Conservation (phyloP, 2,888 invertebrate genomes). For the Microctonus hyperodae region DNA sequence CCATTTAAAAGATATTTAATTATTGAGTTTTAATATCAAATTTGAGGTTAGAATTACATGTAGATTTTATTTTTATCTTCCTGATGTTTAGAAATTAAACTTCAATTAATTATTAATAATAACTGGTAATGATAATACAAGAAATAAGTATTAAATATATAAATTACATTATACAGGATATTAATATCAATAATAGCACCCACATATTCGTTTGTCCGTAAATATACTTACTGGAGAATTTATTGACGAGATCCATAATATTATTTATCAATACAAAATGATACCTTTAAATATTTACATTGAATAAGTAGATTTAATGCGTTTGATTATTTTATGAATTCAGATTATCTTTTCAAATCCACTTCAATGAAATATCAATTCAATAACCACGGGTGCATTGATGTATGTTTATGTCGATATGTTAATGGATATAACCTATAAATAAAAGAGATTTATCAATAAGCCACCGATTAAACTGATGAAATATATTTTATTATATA, state of each 20-base stretch:
- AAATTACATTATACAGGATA: too few relatives aligned
- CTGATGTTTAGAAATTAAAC: too few relatives aligned
- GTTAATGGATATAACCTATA: conserved; percentile 1
- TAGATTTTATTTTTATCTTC: too few relatives aligned
- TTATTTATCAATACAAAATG: background rate
- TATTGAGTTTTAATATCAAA: too few relatives aligned
- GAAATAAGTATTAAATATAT: too few relatives aligned
- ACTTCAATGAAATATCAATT: background rate
- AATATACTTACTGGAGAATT: background rate
- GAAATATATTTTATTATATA: background rate
- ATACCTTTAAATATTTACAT: background rate
- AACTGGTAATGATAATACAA: too few relatives aligned
- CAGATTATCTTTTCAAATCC: background rate
- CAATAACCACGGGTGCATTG: background rate
- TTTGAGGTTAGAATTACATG: too few relatives aligned
- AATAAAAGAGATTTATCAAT: conserved; percentile 1
- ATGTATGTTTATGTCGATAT: background rate
- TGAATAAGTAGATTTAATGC: background rate
- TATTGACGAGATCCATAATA: background rate
- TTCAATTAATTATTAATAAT: too few relatives aligned
- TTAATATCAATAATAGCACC: background rate
- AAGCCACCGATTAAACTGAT: background rate
- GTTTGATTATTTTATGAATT: background rate
- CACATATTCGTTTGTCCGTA: too few relatives aligned
- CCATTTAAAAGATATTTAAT: too few relatives aligned